A percentile compares a stretch with the other conserved stretches of the same genome.
Conservation (phyloP, 2,113 vertebrate genomes). For the Cyprinodon tularosa region DNA sequence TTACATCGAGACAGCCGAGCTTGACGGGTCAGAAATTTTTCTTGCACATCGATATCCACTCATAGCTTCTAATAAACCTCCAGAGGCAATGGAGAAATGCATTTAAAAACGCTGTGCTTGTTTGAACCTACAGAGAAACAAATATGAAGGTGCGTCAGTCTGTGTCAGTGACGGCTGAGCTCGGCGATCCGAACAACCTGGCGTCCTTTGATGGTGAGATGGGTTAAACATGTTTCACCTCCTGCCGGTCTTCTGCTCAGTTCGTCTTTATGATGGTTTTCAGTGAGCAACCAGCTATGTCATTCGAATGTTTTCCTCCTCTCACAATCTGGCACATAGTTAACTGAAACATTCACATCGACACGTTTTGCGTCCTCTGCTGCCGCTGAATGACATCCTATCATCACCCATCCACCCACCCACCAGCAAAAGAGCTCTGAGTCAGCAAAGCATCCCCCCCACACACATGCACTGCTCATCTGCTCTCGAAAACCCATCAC, state of each 20-base stretch:
- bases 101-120: slow-evolving; percentile 34
- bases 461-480: slow-evolving; percentile 53
- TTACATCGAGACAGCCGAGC: slow-evolving; percentile 95
- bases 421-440: slow-evolving; percentile 36
- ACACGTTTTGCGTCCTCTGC: slow-evolving; percentile 16
- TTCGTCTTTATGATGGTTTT: slow-evolving; percentile 11
- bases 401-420: slow-evolving; percentile 48
- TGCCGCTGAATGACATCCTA: slow-evolving; percentile 35
- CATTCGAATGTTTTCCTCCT: slow-evolving; percentile 7
- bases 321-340: slow-evolving; percentile 17
- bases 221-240: background rate
- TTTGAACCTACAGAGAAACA: slow-evolving; percentile 84
- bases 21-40: slow-evolving; percentile 87
- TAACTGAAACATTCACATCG: slow-evolving; percentile 3
- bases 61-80: slow-evolving; percentile 3
- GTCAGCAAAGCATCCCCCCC: slow-evolving; percentile 51
- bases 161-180: slow-evolving; percentile 85
- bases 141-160: slow-evolving; percentile 97
- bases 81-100: slow-evolving; percentile 10
- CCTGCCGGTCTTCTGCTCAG: background rate
- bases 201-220: slow-evolving; percentile 87
- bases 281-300: background rate
- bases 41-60: slow-evolving; percentile 2
- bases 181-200: slow-evolving; percentile 85
- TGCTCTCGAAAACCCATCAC: slow-evolving; percentile 51